Percentiles rank a stretch among this genome's conserved stretches.
Evolutionary conservation across 2,888 invertebrate species (phyloP).

Genomic region (Trachelus iudaicus): DNA sequence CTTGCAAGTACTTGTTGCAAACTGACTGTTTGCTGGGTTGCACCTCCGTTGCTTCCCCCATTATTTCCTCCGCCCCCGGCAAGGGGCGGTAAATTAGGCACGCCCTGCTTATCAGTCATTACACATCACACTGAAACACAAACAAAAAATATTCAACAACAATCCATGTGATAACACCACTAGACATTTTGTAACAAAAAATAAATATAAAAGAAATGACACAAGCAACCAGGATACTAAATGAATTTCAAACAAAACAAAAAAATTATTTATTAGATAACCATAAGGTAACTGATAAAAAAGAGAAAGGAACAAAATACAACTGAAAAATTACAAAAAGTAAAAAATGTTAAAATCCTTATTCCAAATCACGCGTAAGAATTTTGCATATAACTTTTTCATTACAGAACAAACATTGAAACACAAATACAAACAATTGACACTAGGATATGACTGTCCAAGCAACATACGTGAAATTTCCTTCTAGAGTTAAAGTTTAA

Average conservation of each 20-base stretch:
- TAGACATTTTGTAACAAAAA: background rate
- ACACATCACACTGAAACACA: constrained; percentile 59
- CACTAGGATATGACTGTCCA: background rate
- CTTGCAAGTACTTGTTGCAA: constrained; percentile 62
- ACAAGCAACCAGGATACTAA: background rate
- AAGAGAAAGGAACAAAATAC: background rate
- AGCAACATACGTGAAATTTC: background rate
- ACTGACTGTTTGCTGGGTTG: constrained; percentile 58
- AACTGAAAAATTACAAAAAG: background rate
- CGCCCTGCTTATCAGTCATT: constrained; percentile 64
- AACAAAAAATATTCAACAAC: constrained; percentile 6
- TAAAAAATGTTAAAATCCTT: background rate
- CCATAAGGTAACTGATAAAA: background rate
- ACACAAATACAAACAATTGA: background rate
- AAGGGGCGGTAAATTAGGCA: constrained; percentile 63
- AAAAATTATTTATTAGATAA: background rate
- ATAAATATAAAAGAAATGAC: constrained; percentile 8
- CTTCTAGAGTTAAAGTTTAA: background rate
- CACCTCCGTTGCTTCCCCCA: constrained; percentile 48
- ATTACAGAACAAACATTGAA: background rate
- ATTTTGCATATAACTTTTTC: background rate
- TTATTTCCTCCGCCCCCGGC: constrained; percentile 62
- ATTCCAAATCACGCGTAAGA: background rate
- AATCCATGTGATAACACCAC: background rate
- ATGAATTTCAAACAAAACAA: background rate